Base-by-base conservation (phyloP, 2,888 invertebrate genomes). In the Cephus sareptanus region DNA sequence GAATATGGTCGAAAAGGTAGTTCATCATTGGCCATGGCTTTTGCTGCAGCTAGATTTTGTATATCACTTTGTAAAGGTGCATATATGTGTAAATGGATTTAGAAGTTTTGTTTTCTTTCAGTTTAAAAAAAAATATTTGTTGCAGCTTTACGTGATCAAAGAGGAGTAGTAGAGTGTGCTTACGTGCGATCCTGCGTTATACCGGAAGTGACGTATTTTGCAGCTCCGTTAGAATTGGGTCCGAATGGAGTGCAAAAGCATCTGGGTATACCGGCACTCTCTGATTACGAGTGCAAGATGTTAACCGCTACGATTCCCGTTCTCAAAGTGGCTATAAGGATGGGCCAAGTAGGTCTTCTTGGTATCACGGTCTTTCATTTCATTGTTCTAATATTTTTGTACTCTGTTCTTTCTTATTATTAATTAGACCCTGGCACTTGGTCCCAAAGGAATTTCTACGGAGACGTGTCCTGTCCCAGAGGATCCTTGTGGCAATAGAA, bases 21-120 rank as follows among this genome's bases (percentile, higher is more conserved):
- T 31, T 94, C 94, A 15, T 94, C 94, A 30, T 89, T 95, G 77
- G 93, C 94, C 11, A 93, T 94, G 93, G 94, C 94, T 4, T 94
- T 92, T 83, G 94, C 94, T 73, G 94, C 93, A 35, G 94, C 94
- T n/a, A 91, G 93, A 85, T 95, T 95, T 88, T 92, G 93, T 79
- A 89, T 92, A 82, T 93, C 94, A 31, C 85, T 94, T 77, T 91
- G 94, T 73, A 92, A 93, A 86, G 95, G 90, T 90, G 23, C 1
- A 34, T 37, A 15, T 34, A 33, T 2, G 68, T n/a, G 37, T 6
- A 1, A n/a, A 31, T 35, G 30, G 30, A 15, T 75, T 34, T 12
- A 11, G 11, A 13, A 15, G 30, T 35, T 9, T 56, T 33, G 13
- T 34, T 69, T 9, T 23, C n/a, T 15, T 31, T 15, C 34, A 9